A percentile compares a stretch with the other conserved stretches of the same genome.
phyloP scores from a whole-genome alignment of 2,797 vertebrate species.

The Geotria australis region DNA sequence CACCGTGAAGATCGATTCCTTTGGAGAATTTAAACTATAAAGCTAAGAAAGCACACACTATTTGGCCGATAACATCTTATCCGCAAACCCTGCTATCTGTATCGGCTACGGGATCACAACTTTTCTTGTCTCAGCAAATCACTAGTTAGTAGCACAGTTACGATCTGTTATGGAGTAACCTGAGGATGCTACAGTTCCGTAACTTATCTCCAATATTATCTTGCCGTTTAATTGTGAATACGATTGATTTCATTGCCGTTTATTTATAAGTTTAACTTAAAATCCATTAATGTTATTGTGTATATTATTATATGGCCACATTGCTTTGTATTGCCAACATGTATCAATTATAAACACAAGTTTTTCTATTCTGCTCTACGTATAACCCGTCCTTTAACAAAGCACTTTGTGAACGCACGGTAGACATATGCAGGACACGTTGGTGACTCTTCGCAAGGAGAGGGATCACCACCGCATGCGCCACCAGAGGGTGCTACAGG shows the following conservation, averaged over 20 bases:
- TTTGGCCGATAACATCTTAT: not conserved
- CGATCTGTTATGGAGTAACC: too few species aligned
- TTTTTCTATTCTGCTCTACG: constrained; percentile 1
- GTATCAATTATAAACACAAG: not conserved
- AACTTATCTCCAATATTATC: too few species aligned
- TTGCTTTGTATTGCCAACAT: too few species aligned
- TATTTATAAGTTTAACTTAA: too few species aligned
- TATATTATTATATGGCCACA: too few species aligned
- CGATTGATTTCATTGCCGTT: too few species aligned
- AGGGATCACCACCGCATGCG: constrained; percentile 37
- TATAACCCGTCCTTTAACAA: constrained; percentile 7
- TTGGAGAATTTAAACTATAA: constrained; percentile 3
- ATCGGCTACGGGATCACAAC: too few species aligned
- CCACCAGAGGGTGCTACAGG: constrained; percentile 30
- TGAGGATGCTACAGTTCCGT: too few species aligned
- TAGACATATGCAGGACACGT: constrained; percentile 8
- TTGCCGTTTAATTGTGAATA: too few species aligned
- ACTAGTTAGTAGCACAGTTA: too few species aligned
- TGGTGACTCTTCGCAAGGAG: constrained; percentile 24
- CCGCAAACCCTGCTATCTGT: not conserved
- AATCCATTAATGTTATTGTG: too few species aligned
- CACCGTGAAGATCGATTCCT: constrained; percentile 1
- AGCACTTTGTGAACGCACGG: constrained; percentile 2
- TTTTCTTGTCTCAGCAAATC: too few species aligned
- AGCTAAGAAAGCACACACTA: constrained; percentile 1